These are phyloP conservation scores for Hirtodrosophila trivittata DNA, from an alignment of 2,888 invertebrate genomes.

Conservation along the genomic window DNA sequence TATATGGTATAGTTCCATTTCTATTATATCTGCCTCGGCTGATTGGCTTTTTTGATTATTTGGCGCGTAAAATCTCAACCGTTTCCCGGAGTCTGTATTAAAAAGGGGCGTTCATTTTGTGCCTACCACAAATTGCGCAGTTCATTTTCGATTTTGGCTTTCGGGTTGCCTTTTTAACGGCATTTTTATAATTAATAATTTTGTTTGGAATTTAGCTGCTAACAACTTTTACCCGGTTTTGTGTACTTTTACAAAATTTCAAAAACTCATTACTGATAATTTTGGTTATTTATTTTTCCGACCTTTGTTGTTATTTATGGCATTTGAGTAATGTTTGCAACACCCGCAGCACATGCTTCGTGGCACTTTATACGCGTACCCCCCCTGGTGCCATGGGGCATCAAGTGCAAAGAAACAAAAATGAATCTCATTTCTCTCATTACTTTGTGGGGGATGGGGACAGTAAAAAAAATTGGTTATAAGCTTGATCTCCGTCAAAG, in stretches of 20 bases:
- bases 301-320: constrained; percentile 61
- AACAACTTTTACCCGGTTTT: constrained; percentile 39
- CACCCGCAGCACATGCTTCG: constrained; percentile 44
- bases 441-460: background rate
- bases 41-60: constrained; percentile 33
- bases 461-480: background rate
- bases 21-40: constrained; percentile 8
- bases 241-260: constrained; percentile 37
- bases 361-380: background rate
- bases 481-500: too few species aligned
- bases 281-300: constrained; percentile 40
- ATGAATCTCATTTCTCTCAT: constrained; percentile 20
- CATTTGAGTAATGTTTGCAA: constrained; percentile 16
- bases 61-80: constrained; percentile 49
- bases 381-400: background rate
- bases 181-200: constrained; percentile 14
- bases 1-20: constrained; percentile 9
- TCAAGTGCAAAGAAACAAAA: background rate
- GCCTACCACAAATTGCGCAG: constrained; percentile 45
- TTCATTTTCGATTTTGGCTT: constrained; percentile 6
- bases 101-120: constrained; percentile 42
- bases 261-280: constrained; percentile 67
- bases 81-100: background rate
- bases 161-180: constrained; percentile 37
- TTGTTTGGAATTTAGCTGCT: background rate